Base-by-base conservation (phyloP, 2,797 vertebrate genomes). In the Poeciliopsis turneri region DNA sequence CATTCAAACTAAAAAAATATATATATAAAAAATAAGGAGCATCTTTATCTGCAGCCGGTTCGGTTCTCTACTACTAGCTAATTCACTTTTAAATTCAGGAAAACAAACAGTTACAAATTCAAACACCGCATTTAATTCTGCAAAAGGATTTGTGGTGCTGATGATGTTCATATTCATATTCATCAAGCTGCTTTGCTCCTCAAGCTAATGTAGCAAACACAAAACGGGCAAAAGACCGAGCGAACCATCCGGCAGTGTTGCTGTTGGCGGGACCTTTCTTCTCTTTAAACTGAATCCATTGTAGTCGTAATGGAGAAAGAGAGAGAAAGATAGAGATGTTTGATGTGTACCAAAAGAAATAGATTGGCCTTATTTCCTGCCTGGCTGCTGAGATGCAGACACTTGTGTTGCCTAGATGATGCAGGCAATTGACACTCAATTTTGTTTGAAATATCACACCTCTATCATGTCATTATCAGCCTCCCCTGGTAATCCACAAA, bases 371-470 rank as follows among this genome's bases (percentile, higher is more conserved):
- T 94, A 95, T 95, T 95, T 96, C 94, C 93, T 95, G 88, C 87
- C 85, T 92, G 89, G 87, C 91, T 94, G 92, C 88, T 71, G 87
- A 88, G 75, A 80, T 75, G 86, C 90, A 87, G 90, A 85, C 93
- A 92, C 94, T 92, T 84, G 85, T 92, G 92, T 93, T 94, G 93
- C 92, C 90, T 90, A 93, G 92, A 94, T 89, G 92, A 94, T 92
- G 90, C 91, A 90, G 92, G 92, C 95, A 94, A 95, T 95, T 94
- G 95, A 95, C 93, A 93, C 93, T 95, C 93, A 94, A 94, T 95
- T 94, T 95, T 93, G 93, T 95, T 94, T 95, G 95, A 95, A 94
- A 96, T 93, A 92, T 95, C 92, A 94, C 89, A 92, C 95, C 94
- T 94, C 92, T 91, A 89, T 95, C 90, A 91, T 93, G 93, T 95